Base-by-base conservation (phyloP, 1,140 invertebrate species). In the Drosophila nikananu region DNA sequence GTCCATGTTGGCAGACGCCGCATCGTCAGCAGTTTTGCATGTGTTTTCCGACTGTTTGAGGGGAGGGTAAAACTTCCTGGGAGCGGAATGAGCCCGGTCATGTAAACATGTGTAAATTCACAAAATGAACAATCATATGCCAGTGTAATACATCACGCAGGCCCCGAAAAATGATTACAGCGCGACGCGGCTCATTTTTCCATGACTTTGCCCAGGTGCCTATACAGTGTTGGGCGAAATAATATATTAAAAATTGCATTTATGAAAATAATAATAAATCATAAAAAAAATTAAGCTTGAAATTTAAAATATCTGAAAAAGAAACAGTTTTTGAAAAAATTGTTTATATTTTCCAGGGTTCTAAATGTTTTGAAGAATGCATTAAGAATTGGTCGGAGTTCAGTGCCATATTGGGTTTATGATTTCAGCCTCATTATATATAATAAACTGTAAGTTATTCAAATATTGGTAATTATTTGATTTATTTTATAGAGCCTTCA, bases 91-190 rank as follows among this genome's bases (percentile, higher is more conserved):
- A 57, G 54, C 65, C 42, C 68, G 63, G 62, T 73, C 80, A 67
- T 87, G 84, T 80, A 87, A 83, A 89, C 86, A 89, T 79, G 86
- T 89, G 86, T 90, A 89, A 90, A 89, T 81, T 90, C 75, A 74
- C 67, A 73, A 86, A 89, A 89, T 89, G 86, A 89, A 89, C 84
- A 89, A 90, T 89, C 84, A 89, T 84, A 89, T 65, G 75, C 66
- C 70, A 84, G 74, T 80, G 79, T 86, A 90, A 89, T 89, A 86
- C 86, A 89, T 89, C 86, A 89, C 71, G 71, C 84, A 84, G 37
- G 59, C 54, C 51, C 77, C 63, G 37, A 70, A 79, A 73, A 79
- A 84, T 71, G 77, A 77, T 80, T 83, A 83, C 81, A 52, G 21
- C 42, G 65, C 71, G 57, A 65, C 60, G 72, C 59, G 77, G 30